Percentiles rank a stretch among this genome's conserved stretches.
Evolutionary conservation across 1,140 invertebrate genomes (phyloP).

Genomic region (Drosophila rufa): DNA sequence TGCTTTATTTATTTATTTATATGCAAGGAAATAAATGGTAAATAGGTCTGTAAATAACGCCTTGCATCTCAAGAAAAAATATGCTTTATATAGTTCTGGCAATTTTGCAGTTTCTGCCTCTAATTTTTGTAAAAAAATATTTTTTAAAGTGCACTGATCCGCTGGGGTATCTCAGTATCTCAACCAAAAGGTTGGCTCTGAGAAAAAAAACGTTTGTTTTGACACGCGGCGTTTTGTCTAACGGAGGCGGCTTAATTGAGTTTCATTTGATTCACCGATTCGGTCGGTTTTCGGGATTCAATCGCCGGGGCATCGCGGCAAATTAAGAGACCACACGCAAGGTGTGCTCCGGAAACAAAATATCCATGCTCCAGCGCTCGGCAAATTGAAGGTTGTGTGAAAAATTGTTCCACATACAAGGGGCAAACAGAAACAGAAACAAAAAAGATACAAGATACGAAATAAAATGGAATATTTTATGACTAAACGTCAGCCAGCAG

Average conservation of each 20-base stretch:
- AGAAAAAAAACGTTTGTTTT: constrained; percentile 71
- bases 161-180: background rate
- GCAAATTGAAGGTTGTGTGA: constrained; percentile 71
- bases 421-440: background rate
- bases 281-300: constrained; percentile 33
- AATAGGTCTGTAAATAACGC: no score
- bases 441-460: constrained; percentile 48
- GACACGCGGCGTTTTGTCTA: constrained; percentile 76
- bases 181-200: constrained; percentile 16
- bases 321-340: constrained; percentile 71
- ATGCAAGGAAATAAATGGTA: no score
- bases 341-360: constrained; percentile 59
- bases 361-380: constrained; percentile 39
- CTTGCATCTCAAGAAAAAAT: no score
- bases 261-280: constrained; percentile 58
- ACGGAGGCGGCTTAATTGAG: constrained; percentile 79
- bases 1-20: no score
- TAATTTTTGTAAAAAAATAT: background rate
- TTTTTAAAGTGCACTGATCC: constrained; percentile 13
- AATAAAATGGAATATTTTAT: constrained; percentile 83
- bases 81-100: no score
- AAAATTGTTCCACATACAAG: constrained; percentile 56
- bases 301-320: constrained; percentile 38
- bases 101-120: background rate
- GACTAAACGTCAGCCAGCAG: constrained; percentile 68